These are phyloP conservation scores for Anarsia innoxiella DNA, from an alignment of 2,888 invertebrate genomes.

Conservation along the genomic window DNA sequence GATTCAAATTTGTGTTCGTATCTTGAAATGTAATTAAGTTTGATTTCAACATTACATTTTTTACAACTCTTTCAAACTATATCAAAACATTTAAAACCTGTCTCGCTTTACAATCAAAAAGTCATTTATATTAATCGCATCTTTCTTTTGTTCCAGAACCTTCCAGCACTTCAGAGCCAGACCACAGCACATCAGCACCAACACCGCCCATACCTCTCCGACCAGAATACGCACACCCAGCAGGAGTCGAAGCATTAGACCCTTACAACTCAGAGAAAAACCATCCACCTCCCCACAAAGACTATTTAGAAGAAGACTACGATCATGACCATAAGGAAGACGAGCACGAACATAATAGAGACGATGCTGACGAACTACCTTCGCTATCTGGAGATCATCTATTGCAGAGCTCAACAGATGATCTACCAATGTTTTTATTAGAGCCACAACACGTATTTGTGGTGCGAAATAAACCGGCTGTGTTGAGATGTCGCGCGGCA, in stretches of 20 bases:
- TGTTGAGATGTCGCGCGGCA: conserved; percentile 91
- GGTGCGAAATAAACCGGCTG: conserved; percentile 92
- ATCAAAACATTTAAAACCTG: no score
- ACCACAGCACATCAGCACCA: conserved; percentile 43
- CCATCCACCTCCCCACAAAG: conserved; percentile 51
- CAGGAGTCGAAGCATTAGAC: conserved; percentile 63
- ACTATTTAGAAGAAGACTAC: conserved; percentile 65
- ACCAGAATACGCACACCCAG: conserved; percentile 67
- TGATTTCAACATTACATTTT: no score
- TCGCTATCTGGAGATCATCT: conserved; percentile 66
- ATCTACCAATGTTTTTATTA: conserved; percentile 88
- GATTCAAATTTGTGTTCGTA: no score
- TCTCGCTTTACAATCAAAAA: no score
- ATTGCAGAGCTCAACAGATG: conserved; percentile 76
- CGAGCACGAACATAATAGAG: conserved; percentile 65
- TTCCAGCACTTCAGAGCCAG: conserved; percentile 51
- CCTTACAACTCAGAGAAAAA: conserved; percentile 68
- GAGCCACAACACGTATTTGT: conserved; percentile 94
- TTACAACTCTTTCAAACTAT: no score
- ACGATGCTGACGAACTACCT: conserved; percentile 66
- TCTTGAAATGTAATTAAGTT: no score
- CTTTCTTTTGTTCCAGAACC: conserved; percentile 49
- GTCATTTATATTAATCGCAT: not conserved
- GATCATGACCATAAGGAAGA: conserved; percentile 55
- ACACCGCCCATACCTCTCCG: conserved; percentile 57